Evolutionary conservation across 2,113 vertebrate species (phyloP), one percentile per base, ranked within the genome.

Genomic region (Oxygymnocypris stewartii): DNA sequence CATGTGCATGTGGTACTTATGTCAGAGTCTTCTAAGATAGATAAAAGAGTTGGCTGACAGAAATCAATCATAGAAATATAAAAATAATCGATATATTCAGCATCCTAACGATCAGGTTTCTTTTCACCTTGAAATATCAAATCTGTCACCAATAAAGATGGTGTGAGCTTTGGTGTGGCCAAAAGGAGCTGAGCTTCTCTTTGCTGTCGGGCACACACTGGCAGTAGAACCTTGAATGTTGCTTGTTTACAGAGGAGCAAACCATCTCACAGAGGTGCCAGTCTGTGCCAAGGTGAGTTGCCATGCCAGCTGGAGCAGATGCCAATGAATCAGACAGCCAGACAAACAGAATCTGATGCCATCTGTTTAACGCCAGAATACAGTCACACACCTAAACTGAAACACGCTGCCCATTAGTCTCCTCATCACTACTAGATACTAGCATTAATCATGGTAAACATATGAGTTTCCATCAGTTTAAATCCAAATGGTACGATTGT

Each of bases 351-450:
- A 74, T 87, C 78, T 42, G 9, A 84, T 85, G 84, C 86, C 86
- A 87, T 87, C 88, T 89, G 86, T 75, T 87, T 89, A 49, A 59
- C 42, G 86, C 84, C 86, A 85, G 63, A 20, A 49, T 79, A 82
- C 10, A 83, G 54, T 25, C 63, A 74, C 79, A 25, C 76, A 59
- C 77, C 54, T 87, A 87, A 89, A 82, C 40, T n/a, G 16, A 49
- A 82, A 57, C 79, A 63, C 31, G 25, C 79, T 83, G 47, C 35
- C 57, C 44, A 85, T 83, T 85, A 83, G 63, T 76, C 31, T 31
- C 31, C 40, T 51, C 51, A 35, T 71, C 42, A 4, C 25, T 71
- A 37, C 40, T 73, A 63, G 11, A 85, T 31, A 25, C 18, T 82
- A 76, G 59, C 28, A 42, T 61, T 85, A 85, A 87, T 89, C 61